Evolutionary conservation across 2,888 invertebrate genomes (phyloP).

Genomic region (Agrotis exclamationis): DNA sequence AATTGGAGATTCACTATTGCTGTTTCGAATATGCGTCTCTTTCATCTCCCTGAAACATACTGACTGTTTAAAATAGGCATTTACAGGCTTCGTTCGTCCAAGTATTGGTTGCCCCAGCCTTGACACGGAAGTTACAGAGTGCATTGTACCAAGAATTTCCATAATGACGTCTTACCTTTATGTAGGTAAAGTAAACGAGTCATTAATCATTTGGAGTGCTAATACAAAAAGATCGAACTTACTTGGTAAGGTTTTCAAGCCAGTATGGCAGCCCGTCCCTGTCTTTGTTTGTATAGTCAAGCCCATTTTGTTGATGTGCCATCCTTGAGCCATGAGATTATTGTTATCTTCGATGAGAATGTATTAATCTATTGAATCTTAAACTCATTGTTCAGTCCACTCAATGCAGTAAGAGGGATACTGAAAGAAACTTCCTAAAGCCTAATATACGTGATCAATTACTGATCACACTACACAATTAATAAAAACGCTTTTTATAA

Average conservation of each 20-base stretch:
- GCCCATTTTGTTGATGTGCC: constrained; percentile 83
- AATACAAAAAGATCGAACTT: constrained; percentile 64
- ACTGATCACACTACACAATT: constrained; percentile 33
- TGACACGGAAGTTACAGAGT: constrained; percentile 72
- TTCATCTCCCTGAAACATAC: constrained; percentile 84
- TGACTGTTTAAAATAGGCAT: constrained; percentile 20
- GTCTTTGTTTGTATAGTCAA: constrained; percentile 78
- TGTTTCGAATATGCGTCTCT: constrained; percentile 83
- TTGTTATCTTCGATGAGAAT: constrained; percentile 58
- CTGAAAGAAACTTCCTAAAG: constrained; percentile 27
- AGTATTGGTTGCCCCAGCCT: constrained; percentile 70
- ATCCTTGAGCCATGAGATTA: constrained; percentile 84
- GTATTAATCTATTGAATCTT: constrained; percentile 48
- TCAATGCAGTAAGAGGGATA: constrained; percentile 20
- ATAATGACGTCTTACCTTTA: constrained; percentile 67
- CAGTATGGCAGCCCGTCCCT: constrained; percentile 79
- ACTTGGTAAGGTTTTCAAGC: constrained; percentile 89
- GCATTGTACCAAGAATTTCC: constrained; percentile 68
- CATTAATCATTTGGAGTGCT: constrained; percentile 73
- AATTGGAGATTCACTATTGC: constrained; percentile 70
- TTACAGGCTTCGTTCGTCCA: constrained; percentile 18
- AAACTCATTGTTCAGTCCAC: constrained; percentile 55
- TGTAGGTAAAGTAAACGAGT: constrained; percentile 46
- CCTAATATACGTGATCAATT: constrained; percentile 30
- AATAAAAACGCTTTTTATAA: constrained; percentile 49